Evolutionary conservation across 2,113 vertebrate genomes (phyloP), one percentile per base, ranked within the genome.

Genomic region (Pavo muticus): DNA sequence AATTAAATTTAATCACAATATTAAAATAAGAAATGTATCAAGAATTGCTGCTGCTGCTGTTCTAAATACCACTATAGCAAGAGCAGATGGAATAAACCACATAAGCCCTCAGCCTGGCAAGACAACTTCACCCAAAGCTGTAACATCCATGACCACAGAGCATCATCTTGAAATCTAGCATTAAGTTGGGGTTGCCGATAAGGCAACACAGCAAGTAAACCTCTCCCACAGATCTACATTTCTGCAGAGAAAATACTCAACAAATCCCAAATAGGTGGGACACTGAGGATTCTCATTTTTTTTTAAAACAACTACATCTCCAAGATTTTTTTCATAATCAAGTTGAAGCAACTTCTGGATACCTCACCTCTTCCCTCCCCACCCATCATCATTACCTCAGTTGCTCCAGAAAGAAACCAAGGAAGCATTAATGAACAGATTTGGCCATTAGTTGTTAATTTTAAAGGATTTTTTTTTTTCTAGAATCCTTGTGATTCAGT

Each of bases 1-100:
- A 87, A 87, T 93, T 81, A 92, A 75, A 87, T 75, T 84, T 80
- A 80, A 95, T 91, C 86, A 84, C 30, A 78, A 40, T 40, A 88
- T 80, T 89, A 91, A 95, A 91, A 91, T 77, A 86, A 90, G 37
- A 74, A 91, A 83, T 7, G 71, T 25, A 83, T 64, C 56, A 93
- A 91, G 75, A 91, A 65, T 84, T 70, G 73, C 35, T 94, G 69
- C 57, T 71, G 29, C 57, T 71, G 25, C 72, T 88, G 50, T 39
- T 94, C 44, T 86, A 48, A 21, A 37, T 65, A 91, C 20, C 47
- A 57, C 23, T 65, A 72, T 12, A 75, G 29, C 47, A 86, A 91
- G 24, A 64, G 35, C 15, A 77, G 65, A 44, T 30, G 74, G 42
- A 95, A 90, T 45, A 86, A 81, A 76, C 69, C 32, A 74, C 79